A percentile compares a stretch with the other conserved stretches of the same genome.
Evolutionary conservation across 2,888 invertebrate species (phyloP).

Genomic region (Aphidius colemani): DNA sequence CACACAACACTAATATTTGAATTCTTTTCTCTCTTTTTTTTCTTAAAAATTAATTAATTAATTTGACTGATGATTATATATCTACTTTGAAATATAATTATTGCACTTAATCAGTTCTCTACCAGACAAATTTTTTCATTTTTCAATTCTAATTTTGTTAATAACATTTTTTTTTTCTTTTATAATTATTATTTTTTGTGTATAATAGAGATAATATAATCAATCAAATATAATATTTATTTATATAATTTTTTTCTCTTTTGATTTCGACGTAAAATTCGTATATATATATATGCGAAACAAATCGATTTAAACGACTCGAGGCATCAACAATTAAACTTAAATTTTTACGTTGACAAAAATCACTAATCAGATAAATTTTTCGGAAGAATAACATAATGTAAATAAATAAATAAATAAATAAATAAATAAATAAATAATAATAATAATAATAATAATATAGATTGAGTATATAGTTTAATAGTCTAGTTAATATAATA

Average conservation of each 20-base stretch:
- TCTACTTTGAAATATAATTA: slow-evolving; percentile 37
- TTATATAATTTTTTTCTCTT: slow-evolving; percentile 14
- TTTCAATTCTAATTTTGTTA: slow-evolving; percentile 17
- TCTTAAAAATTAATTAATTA: slow-evolving; percentile 26
- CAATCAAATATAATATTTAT: slow-evolving; percentile 17
- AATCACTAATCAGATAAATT: no score
- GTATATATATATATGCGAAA: no score
- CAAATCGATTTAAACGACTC: no score
- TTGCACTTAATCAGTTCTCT: slow-evolving; percentile 39
- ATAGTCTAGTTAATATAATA: no score
- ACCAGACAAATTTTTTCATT: slow-evolving; percentile 31
- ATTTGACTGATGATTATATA: slow-evolving; percentile 28
- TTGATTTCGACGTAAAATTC: background rate
- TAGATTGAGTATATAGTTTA: no score
- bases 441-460: no score
- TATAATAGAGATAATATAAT: slow-evolving; percentile 19
- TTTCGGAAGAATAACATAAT: no score
- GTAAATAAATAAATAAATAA: no score
- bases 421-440: no score
- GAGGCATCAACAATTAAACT: no score
- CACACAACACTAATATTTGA: slow-evolving; percentile 23
- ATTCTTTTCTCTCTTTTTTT: slow-evolving; percentile 15
- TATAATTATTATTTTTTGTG: background rate
- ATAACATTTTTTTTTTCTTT: slow-evolving; percentile 20
- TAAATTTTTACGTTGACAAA: no score